Evolutionary conservation across 2,113 vertebrate genomes (phyloP), one percentile per base, ranked within the genome.

Genomic region (Muscicapa adusta): DNA sequence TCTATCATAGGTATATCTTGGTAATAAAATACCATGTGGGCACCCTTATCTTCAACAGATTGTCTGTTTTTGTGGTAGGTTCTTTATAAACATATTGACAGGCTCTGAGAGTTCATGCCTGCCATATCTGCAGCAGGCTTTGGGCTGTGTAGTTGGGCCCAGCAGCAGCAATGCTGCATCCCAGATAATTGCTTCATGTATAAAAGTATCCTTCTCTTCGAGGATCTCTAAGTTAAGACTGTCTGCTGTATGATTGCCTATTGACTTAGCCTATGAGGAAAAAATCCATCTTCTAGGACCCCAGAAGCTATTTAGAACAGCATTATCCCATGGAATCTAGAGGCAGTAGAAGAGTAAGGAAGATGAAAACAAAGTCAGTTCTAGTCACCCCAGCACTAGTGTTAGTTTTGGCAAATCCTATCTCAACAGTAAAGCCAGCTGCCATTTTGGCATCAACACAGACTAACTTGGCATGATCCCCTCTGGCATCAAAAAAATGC

Each of bases 391-490:
- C 36, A 71, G 63, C n/a, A 34, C 71, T 85, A 79, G 51, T 48
- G 67, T 96, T 95, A 91, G 88, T 71, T 94, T 90, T 93, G 95
- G 96, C 91, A 96, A 93, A 89, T 76, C 43, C 57, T 86, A 36
- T 89, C 72, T 93, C 81, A 83, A 10, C 67, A 91, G 81, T 88
- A 65, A 90, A 93, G 75, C 72, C 82, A 85, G 91, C 91, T 96
- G 93, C 93, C 95, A 96, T 95, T 93, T 90, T 96, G 95, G 94
- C 96, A 94, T 89, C 50, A 42, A 54, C 75, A 91, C 89, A 92
- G 89, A 72, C 87, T 95, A 93, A 93, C 95, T 94, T 96, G 94
- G 95, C 96, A 71, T 83, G 75, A 83, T 67, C 94, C 61, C 88
- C 48, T 96, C 79, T 96, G 95, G 93, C 96, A 95, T 85, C n/a